These are phyloP conservation scores for Terebella lapidaria DNA, from an alignment of 2,888 invertebrate genomes.

Conservation along the genomic window DNA sequence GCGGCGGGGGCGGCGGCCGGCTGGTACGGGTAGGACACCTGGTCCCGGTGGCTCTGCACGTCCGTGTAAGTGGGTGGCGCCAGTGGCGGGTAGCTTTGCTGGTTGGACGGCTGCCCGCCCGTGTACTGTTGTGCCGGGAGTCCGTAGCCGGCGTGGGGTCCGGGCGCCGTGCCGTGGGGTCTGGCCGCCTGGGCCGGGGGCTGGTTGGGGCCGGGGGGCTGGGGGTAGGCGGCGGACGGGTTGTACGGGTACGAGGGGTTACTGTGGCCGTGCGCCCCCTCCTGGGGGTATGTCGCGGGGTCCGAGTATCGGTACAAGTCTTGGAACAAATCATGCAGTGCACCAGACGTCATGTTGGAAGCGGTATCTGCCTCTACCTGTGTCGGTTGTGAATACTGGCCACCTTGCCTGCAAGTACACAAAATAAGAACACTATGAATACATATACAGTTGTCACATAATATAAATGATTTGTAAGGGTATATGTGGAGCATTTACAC, in stretches of 20 bases:
- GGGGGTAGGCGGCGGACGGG: neutral
- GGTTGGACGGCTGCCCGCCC: neutral
- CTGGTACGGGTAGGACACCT: neutral
- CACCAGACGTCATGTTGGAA: neutral
- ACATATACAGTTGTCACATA: too few relatives aligned
- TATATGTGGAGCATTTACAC: too few relatives aligned
- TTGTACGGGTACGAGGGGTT: neutral
- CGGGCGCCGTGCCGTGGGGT: neutral
- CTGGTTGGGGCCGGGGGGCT: neutral
- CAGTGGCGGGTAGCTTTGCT: neutral
- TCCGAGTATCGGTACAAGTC: slow-evolving; percentile 8
- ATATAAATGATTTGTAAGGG: too few relatives aligned
- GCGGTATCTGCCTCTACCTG: neutral
- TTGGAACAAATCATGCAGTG: slow-evolving; percentile 14
- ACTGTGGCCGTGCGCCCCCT: neutral
- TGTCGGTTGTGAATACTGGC: neutral
- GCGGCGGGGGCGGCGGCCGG: neutral
- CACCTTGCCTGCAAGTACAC: neutral
- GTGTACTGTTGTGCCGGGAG: neutral
- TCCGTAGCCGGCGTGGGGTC: neutral
- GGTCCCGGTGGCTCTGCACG: neutral
- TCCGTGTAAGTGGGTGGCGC: neutral
- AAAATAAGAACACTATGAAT: too few relatives aligned
- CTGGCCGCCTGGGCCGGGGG: neutral
- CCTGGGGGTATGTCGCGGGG: neutral